Percentiles rank a stretch among this genome's conserved stretches.
Conservation (phyloP, 2,113 vertebrate genomes). For the Saccopteryx leptura region DNA sequence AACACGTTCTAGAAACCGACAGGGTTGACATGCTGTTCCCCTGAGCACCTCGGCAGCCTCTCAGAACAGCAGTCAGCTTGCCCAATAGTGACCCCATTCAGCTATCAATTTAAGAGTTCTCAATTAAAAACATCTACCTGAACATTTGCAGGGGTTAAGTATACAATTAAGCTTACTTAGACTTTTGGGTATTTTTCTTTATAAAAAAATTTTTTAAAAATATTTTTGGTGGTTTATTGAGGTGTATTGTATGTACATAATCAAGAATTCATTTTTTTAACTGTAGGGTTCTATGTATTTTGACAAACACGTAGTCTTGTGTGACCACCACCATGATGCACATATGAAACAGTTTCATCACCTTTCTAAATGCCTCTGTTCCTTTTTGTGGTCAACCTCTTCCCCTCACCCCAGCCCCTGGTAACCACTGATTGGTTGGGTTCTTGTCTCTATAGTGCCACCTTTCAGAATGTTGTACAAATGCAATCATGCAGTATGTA, state of each 20-base stretch:
- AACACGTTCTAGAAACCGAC: not conserved
- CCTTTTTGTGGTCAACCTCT: not conserved
- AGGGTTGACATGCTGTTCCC: not conserved
- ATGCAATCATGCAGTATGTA: not conserved
- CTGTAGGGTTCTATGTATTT: not conserved
- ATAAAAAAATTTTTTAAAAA: not conserved
- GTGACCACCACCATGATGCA: not conserved
- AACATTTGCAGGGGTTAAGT: not conserved
- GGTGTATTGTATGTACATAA: not conserved
- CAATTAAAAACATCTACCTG: not conserved
- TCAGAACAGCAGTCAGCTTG: not conserved
- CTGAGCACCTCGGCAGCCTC: not conserved
- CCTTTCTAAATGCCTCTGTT: not conserved
- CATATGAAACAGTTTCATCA: not conserved
- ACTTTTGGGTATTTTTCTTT: not conserved
- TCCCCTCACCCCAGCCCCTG: not conserved
- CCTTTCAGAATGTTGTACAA: not conserved
- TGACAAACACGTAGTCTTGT: not conserved
- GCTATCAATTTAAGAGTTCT: not conserved
- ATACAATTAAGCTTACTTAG: not conserved
- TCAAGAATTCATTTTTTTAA: conserved; percentile 7
- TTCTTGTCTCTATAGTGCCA: not conserved
- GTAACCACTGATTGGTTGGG: not conserved
- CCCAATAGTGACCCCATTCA: not conserved
- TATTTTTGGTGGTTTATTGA: conserved; percentile 14